These are phyloP conservation scores for Nomada lathburiana DNA, from an alignment of 2,888 invertebrate species.

Conservation along the genomic window DNA sequence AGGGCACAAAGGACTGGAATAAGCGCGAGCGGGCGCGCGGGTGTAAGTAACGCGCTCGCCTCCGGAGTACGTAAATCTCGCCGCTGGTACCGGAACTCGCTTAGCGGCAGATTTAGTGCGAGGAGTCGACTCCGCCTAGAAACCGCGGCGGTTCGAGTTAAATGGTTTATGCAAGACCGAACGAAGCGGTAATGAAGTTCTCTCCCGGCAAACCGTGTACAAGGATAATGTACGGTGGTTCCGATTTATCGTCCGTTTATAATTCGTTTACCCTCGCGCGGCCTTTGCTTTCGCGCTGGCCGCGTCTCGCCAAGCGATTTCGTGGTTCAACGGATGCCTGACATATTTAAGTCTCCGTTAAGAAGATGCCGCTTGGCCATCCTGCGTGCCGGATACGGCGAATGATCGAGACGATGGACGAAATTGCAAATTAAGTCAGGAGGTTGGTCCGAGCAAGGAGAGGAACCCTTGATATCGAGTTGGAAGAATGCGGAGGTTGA, in stretches of 20 bases:
- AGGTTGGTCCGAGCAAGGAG: neutral
- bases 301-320: constrained; percentile 46
- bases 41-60: constrained; percentile 68
- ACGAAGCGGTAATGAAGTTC: constrained; percentile 83
- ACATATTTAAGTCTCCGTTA: constrained; percentile 33
- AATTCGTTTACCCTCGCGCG: constrained; percentile 70
- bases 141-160: constrained; percentile 83
- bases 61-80: constrained; percentile 78
- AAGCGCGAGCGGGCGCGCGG: constrained; percentile 40
- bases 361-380: neutral
- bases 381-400: neutral
- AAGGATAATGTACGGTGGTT: constrained; percentile 81
- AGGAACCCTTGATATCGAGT: neutral
- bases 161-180: constrained; percentile 84
- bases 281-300: constrained; percentile 45
- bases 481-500: neutral
- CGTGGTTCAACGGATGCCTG: constrained; percentile 35
- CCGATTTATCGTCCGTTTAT: constrained; percentile 82
- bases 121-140: constrained; percentile 81
- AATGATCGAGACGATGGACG: neutral
- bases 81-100: constrained; percentile 77
- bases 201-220: constrained; percentile 75
- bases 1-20: constrained; percentile 40
- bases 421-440: neutral
- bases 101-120: constrained; percentile 80